Evolutionary conservation across 92 coral and sea anemone genomes (phyloP).

Genomic region (Hydrozoanthus gracilis): DNA sequence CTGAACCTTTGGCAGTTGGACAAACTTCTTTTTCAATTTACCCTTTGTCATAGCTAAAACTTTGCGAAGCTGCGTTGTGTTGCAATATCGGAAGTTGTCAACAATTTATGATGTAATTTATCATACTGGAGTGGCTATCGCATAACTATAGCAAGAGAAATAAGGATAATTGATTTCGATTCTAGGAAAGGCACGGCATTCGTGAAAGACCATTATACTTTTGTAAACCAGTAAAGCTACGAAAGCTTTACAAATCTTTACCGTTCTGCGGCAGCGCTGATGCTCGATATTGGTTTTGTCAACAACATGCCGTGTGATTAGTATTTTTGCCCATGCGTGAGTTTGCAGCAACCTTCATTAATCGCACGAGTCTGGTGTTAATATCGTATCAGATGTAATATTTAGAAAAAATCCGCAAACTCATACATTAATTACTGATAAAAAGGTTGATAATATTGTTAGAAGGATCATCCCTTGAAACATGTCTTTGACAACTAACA

Average conservation of each 20-base stretch:
- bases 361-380: not conserved
- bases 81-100: constrained; percentile 5
- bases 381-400: not conserved
- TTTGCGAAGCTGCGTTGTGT: not conserved
- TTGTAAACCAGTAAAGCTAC: not conserved
- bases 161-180: not conserved
- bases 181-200: not conserved
- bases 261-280: not conserved
- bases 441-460: not conserved
- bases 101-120: not conserved
- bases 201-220: not conserved
- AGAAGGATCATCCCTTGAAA: not conserved
- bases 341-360: not conserved
- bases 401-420: not conserved
- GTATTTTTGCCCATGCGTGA: not conserved
- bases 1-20: not conserved
- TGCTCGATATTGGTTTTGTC: not conserved
- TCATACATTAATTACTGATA: not conserved
- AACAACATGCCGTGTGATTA: not conserved
- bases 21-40: not conserved
- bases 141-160: constrained; percentile 17
- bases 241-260: not conserved
- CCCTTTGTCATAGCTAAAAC: not conserved
- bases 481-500: not conserved
- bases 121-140: constrained; percentile 4